Evolutionary conservation across 64 coral and sea anemone species (phyloP), one percentile per base, ranked within the genome.

Genomic region (Catalaphyllia jardinei): DNA sequence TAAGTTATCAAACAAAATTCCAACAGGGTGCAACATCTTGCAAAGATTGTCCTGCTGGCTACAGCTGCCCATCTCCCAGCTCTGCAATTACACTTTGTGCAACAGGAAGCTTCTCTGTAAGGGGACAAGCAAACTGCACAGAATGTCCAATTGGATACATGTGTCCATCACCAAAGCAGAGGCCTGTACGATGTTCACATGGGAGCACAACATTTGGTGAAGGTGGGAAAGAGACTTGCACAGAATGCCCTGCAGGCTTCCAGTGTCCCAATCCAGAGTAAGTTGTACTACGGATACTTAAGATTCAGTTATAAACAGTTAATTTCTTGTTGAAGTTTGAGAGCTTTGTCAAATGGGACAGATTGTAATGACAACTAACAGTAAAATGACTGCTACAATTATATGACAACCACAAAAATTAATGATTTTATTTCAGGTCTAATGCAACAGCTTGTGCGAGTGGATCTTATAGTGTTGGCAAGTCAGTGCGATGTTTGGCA

Each of bases 101-200:
- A n/a, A 50, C 78, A 79, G 97, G 97, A 12, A 87, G 52, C 10
- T 95, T 95, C 71, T 99, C 97, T 52, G 27, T 99, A 5, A 33
- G 61, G 13, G 94, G 97, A 42, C 42, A 88, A 63, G 97, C 93
- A 38, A 95, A 95, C 60, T 99, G 97, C 64, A 95, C 94, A 27
- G 79, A 71, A 3, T 99, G 97, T 88, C 97, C 97, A 29, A 89
- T 93, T 20, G 97, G 97, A 22, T 95, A 93, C 77, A 95, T 95
- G 87, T 99, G 97, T 30, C 87, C 76, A 59, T 90, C 78, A 4
- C 87, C 88, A 10, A 88, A 86, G 8, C 91, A 95, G 49, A 72
- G 79, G 13, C 73, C 97, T 49, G 77, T 93, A 4, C 88, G 91
- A 16, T 99, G 97, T 86, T 77, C 91, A 55, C 69, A 91, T 74